Evolutionary conservation across 2,888 invertebrate species (phyloP).

Genomic region (Charanyca ferruginea): DNA sequence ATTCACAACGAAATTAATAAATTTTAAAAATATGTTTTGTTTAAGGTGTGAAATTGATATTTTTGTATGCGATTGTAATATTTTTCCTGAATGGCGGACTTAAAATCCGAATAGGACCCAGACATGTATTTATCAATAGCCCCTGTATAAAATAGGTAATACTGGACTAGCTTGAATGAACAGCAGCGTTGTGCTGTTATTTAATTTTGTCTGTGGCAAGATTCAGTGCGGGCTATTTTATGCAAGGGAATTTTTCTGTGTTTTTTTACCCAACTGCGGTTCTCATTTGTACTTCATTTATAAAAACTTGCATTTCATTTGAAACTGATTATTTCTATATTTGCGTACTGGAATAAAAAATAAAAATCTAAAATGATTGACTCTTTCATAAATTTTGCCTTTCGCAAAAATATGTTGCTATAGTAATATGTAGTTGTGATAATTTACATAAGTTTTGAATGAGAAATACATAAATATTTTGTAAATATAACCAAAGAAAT

Average conservation of each 20-base stretch:
- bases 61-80: conserved; percentile 41
- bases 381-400: conserved; percentile 9
- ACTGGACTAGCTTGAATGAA: neutral
- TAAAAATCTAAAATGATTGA: neutral
- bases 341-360: conserved; percentile 49
- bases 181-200: neutral
- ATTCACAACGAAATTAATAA: conserved; percentile 35
- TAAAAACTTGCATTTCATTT: neutral
- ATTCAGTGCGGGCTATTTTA: neutral
- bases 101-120: neutral
- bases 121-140: neutral
- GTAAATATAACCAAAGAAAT: conserved; percentile 87
- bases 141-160: neutral
- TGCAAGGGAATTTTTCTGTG: neutral
- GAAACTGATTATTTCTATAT: conserved; percentile 9
- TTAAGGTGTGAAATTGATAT: conserved; percentile 44
- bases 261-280: neutral
- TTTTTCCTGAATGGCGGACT: conserved; percentile 1
- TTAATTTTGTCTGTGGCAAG: neutral
- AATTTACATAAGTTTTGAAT: conserved; percentile 57
- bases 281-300: conserved; percentile 2
- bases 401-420: conserved; percentile 34
- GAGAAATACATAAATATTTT: conserved; percentile 69
- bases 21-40: conserved; percentile 23
- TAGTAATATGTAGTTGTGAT: conserved; percentile 54